Base-by-base conservation (phyloP, 2,797 vertebrate genomes). In the Scomberomorus guttatus region DNA sequence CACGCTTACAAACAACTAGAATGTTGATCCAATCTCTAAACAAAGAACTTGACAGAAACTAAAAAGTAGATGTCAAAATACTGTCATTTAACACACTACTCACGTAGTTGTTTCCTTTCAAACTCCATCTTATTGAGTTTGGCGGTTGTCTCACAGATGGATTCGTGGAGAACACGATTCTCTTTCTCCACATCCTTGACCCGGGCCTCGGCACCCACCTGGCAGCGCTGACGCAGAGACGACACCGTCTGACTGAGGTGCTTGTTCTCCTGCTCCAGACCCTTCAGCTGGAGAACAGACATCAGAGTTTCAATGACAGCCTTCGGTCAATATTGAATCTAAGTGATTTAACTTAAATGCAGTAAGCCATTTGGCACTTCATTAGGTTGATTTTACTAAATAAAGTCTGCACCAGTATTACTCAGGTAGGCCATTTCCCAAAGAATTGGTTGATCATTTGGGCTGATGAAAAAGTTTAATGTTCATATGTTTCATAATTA, bases 141-240 rank as follows among this genome's bases (percentile, higher is more conserved):
- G 86, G 95, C 95, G 25, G 97, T 97, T 46, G 97, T 98, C 90
- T 99, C 98, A 63, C 97, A 98, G 85, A 99, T 97, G 66, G 98
- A 98, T 79, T 99, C 98, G 2, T 99, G 98, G 27, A 99, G 97
- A 74, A 98, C 93, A 32, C 97, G 96, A 68, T 99, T 99, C 89
- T 99, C 98, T 84, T 98, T 98, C 87, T 99, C 98, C 73, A 99
- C 97, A 62, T 99, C 98, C 85, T 97, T 98, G 75, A 98, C 96
- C 29, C 98, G 96, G 0, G 98, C 98, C 91, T 99, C 98, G 0
- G 97, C 95, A 24, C 98, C 96, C 55, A 99, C 97, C 92, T 99
- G 97, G 20, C 96, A 97, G 20, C 98, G 97, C 82, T 99, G 98
- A 48, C 98, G 95, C 72, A 99, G 94, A 6, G 97, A 97, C 10